phyloP scores from a whole-genome alignment of 2,888 invertebrate species.

The Stenotaenia linearis region DNA sequence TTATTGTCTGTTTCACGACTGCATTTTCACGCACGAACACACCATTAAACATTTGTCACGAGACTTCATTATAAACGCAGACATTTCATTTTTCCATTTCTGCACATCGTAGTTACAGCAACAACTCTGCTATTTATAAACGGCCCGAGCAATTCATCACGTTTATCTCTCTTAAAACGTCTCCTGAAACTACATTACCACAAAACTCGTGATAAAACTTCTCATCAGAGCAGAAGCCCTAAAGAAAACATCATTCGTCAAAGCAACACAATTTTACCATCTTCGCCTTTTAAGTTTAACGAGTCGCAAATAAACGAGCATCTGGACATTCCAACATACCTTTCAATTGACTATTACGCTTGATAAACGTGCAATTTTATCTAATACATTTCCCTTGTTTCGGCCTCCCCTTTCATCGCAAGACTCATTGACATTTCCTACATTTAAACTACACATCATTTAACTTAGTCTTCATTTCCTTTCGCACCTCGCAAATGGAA shows the following conservation, averaged over 20 bases:
- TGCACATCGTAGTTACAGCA: not conserved
- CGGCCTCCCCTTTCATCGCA: not conserved
- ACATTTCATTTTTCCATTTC: not conserved
- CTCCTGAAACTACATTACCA: conserved; percentile 5
- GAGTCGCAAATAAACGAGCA: not conserved
- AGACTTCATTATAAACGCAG: not conserved
- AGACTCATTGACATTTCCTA: conserved; percentile 19
- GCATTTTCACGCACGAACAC: not conserved
- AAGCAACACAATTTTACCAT: not conserved
- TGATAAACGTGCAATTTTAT: conserved; percentile 4
- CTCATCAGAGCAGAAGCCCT: not conserved
- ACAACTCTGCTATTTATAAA: not conserved
- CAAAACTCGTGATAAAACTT: not conserved
- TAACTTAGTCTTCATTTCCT: conserved; percentile 10
- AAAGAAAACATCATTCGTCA: not conserved
- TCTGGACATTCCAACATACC: not conserved
- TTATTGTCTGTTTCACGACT: not conserved
- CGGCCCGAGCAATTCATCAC: not conserved
- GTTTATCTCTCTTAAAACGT: conserved; percentile 1
- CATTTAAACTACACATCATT: conserved; percentile 10
- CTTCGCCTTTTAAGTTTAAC: no score
- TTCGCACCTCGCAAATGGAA: not conserved
- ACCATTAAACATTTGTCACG: not conserved
- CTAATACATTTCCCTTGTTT: conserved; percentile 24
- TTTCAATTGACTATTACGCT: not conserved